Evolutionary conservation across 2,888 invertebrate species (phyloP).

Genomic region (Agrotis exclamationis): DNA sequence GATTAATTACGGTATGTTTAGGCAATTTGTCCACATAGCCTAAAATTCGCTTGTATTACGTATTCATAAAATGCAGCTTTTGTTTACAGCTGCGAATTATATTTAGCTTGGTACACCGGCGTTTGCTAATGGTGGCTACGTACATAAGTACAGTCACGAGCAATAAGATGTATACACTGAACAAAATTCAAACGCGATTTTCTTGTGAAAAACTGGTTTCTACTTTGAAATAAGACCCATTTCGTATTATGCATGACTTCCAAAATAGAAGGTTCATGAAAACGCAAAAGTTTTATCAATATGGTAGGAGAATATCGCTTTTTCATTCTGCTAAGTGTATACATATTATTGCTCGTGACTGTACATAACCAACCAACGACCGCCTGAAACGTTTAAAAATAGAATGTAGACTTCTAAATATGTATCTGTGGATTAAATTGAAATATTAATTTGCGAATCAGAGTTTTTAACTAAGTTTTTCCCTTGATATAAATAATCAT

Average conservation of each 20-base stretch:
- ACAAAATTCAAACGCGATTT: too few relatives aligned
- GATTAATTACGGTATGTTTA: not conserved
- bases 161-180: too few relatives aligned
- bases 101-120: slow-evolving; percentile 41
- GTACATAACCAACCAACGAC: slow-evolving; percentile 29
- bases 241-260: too few relatives aligned
- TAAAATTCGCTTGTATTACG: not conserved
- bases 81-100: slow-evolving; percentile 38
- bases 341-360: too few relatives aligned
- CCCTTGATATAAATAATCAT: not conserved
- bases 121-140: slow-evolving; percentile 31
- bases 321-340: too few relatives aligned
- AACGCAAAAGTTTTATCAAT: too few relatives aligned
- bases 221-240: too few relatives aligned
- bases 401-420: slow-evolving; percentile 31
- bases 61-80: slow-evolving; percentile 35
- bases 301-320: too few relatives aligned
- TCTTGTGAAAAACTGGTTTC: too few relatives aligned
- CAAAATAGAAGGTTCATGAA: too few relatives aligned
- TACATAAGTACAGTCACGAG: too few relatives aligned
- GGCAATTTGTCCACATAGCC: not conserved
- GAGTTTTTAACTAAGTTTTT: not conserved
- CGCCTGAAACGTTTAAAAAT: slow-evolving; percentile 37
- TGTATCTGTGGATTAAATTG: slow-evolving; percentile 14
- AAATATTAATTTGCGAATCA: slow-evolving; percentile 12